Conservation (phyloP, 2,888 invertebrate genomes). For the Aproaerema taeniolella region DNA sequence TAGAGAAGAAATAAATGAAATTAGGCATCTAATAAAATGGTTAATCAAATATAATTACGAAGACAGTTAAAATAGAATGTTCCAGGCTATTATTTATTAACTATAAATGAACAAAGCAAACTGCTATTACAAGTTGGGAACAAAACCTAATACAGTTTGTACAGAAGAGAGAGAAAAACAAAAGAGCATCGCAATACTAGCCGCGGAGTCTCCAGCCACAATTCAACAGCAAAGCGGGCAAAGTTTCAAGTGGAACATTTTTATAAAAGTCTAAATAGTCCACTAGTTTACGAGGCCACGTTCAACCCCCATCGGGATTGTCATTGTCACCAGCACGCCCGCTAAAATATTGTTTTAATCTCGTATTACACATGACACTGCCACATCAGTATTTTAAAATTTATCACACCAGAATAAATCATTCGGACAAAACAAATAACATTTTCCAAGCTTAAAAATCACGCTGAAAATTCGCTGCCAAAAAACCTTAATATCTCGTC, state of each 20-base stretch:
- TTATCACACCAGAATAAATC: conserved; percentile 25
- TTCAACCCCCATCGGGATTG: not conserved
- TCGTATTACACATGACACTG: conserved; percentile 7
- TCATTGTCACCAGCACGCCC: conserved; percentile 6
- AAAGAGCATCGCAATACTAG: not conserved
- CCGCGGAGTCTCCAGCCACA: not conserved
- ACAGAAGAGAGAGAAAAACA: too few species aligned
- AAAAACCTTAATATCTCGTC: not conserved
- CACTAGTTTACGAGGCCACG: conserved; percentile 3
- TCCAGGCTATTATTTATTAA: too few species aligned
- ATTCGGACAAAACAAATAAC: not conserved
- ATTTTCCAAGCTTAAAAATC: not conserved
- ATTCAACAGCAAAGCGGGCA: conserved; percentile 23
- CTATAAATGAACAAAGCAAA: too few species aligned
- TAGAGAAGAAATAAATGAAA: too few species aligned
- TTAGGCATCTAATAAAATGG: too few species aligned
- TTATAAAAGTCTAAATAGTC: conserved; percentile 20
- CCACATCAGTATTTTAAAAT: conserved; percentile 20
- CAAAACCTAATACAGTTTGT: too few species aligned
- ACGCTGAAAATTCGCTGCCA: not conserved
- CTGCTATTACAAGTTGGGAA: too few species aligned
- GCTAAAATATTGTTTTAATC: conserved; percentile 10
- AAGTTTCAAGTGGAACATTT: conserved; percentile 36
- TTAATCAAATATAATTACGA: too few species aligned
- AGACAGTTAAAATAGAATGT: too few species aligned